Base-by-base conservation (phyloP, 1,140 invertebrate genomes). In the Platyura marginata region DNA sequence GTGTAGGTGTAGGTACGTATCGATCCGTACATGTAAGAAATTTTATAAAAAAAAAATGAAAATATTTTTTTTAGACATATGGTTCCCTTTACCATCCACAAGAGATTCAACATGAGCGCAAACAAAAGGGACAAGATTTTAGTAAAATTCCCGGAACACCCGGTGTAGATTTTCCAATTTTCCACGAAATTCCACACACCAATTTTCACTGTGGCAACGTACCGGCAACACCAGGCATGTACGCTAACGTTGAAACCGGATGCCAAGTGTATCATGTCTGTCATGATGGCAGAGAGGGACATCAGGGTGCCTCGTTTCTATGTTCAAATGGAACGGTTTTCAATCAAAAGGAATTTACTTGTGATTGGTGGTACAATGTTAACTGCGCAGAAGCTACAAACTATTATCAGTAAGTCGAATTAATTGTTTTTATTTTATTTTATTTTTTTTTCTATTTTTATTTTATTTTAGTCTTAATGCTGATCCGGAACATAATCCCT, bases 361-460 rank as follows among this genome's bases (percentile, higher is more conserved):
- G 88, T 50, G 87, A 91, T 55, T 91, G 86, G 85, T 90, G 85
- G 86, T 89, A 88, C 63, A 90, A 90, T 54, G 86, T 89, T 0
- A 77, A 89, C 53, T 90, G 77, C 48, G 69, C 67, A 8, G 70
- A 78, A 50, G 80, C 81, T 19, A 65, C 67, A 3, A 50, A 49
- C 23, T 52, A 56, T 5, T 61, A 61, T 42, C 48, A 54, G 56
- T 61, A 47, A 47, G 49, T 20, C 16, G 13, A 22, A n/a, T 22
- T 23, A 29, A 29, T 29, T 29, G 25, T 6, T 8, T 13, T 13
- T 29, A 13, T 29, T 6, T 13, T 13, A 8, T 29, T 21, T 29
- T 15, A n/a, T 43, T 21, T 22, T 11, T 5, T 55, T 32, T 0
- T 21, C 11, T 42, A 48, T 51, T 56, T 43, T 49, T 46, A 42